Evolutionary conservation across 2,888 invertebrate genomes (phyloP).

Genomic region (Pachydiplax longipennis): DNA sequence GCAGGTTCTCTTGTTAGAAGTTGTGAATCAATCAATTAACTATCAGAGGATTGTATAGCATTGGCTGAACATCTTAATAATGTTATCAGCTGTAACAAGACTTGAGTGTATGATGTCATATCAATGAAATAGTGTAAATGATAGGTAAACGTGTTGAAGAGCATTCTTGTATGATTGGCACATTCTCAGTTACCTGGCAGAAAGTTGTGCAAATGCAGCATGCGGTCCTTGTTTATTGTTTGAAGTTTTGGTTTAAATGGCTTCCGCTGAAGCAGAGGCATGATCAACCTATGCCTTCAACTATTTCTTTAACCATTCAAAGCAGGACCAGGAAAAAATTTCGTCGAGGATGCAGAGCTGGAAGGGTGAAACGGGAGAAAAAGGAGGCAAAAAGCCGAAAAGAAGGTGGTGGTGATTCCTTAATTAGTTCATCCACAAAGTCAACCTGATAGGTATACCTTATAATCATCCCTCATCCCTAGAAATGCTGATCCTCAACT

Average conservation of each 20-base stretch:
- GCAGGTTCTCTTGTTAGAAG: no score
- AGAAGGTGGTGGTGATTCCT: constrained; percentile 36
- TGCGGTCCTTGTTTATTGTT: not conserved
- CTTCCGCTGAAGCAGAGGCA: constrained; percentile 31
- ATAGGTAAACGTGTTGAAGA: not conserved
- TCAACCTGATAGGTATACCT: constrained; percentile 25
- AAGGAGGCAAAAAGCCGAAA: constrained; percentile 34
- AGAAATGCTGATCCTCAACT: not conserved
- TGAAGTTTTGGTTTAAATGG: constrained; percentile 16
- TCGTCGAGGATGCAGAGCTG: constrained; percentile 30
- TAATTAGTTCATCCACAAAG: constrained; percentile 21
- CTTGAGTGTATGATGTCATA: not conserved
- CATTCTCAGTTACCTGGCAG: not conserved
- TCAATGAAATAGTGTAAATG: not conserved
- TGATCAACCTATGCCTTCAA: constrained; percentile 7
- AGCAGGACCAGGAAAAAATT: constrained; percentile 33
- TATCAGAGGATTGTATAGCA: no score
- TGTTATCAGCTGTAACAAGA: no score
- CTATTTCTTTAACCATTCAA: constrained; percentile 41
- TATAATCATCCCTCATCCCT: not conserved
- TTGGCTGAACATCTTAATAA: no score
- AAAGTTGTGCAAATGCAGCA: constrained; percentile 23
- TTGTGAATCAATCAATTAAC: no score
- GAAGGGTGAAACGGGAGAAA: constrained; percentile 32
- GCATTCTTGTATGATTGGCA: not conserved